A percentile compares a stretch with the other conserved stretches of the same genome.
Conservation (phyloP, 2,888 invertebrate genomes). For the Hyles lineata region DNA sequence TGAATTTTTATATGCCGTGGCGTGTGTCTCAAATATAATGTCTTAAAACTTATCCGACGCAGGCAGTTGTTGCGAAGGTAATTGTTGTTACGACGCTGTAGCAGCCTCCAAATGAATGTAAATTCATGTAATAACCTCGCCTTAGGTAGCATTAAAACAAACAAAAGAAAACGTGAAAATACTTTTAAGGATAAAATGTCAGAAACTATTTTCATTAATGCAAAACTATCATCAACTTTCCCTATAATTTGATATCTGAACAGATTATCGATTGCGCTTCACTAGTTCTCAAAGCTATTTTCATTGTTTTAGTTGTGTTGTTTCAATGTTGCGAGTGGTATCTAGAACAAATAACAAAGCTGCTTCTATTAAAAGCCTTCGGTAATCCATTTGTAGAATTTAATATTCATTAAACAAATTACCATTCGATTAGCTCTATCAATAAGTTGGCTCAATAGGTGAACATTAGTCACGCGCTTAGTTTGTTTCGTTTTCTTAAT, state of each 20-base stretch:
- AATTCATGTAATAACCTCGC: too few species aligned
- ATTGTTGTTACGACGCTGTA: not conserved
- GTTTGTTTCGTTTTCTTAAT: not conserved
- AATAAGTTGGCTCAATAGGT: not conserved
- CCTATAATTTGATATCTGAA: too few species aligned
- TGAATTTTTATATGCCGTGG: slow-evolving; percentile 7
- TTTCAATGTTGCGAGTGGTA: not conserved
- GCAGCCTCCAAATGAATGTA: not conserved
- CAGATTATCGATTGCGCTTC: not conserved
- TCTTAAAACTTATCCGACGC: not conserved
- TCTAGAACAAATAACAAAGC: not conserved
- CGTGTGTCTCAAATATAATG: not conserved
- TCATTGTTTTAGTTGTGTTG: not conserved
- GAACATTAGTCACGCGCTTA: not conserved
- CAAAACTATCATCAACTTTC: too few species aligned
- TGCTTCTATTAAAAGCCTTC: not conserved
- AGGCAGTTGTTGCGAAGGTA: not conserved
- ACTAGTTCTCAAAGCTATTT: not conserved
- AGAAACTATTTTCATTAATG: too few species aligned
- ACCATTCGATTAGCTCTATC: slow-evolving; percentile 4
- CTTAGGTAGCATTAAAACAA: not conserved
- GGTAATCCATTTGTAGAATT: slow-evolving; percentile 1
- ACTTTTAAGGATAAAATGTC: too few species aligned
- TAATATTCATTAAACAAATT: slow-evolving; percentile 19
- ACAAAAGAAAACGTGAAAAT: too few species aligned